These are phyloP conservation scores for Oriolus oriolus DNA, from an alignment of 2,113 vertebrate species.

Conservation along the genomic window DNA sequence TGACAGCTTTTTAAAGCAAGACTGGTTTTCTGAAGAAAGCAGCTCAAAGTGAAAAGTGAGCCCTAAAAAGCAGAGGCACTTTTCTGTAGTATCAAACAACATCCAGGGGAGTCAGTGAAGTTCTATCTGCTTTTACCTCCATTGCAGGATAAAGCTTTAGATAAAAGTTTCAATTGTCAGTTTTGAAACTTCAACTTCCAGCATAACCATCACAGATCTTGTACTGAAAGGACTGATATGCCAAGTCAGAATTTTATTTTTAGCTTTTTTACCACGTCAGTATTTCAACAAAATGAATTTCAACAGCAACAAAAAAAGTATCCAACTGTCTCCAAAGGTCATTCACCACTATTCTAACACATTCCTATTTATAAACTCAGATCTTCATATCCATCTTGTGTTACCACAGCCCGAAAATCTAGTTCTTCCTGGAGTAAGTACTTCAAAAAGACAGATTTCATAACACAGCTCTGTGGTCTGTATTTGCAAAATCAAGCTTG, in stretches of 20 bases:
- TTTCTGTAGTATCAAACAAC: background rate
- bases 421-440: background rate
- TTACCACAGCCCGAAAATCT: slow-evolving; percentile 26
- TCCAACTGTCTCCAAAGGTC: slow-evolving; percentile 53
- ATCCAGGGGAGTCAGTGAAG: background rate
- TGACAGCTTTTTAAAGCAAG: background rate
- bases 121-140: background rate
- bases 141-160: background rate
- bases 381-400: slow-evolving; percentile 34
- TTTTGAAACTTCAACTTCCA: background rate
- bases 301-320: slow-evolving; percentile 13
- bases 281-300: slow-evolving; percentile 21
- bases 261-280: background rate
- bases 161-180: background rate
- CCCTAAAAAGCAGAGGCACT: background rate
- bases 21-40: background rate
- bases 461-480: background rate
- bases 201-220: background rate
- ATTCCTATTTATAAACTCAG: slow-evolving; percentile 54
- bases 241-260: background rate
- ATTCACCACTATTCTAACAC: slow-evolving; percentile 40
- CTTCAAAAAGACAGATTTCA: background rate
- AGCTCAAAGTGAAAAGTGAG: background rate
- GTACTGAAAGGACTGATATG: background rate
- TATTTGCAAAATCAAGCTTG: background rate